These are phyloP conservation scores for Nasonia oneida DNA, from an alignment of 2,888 invertebrate genomes.

Conservation along the genomic window DNA sequence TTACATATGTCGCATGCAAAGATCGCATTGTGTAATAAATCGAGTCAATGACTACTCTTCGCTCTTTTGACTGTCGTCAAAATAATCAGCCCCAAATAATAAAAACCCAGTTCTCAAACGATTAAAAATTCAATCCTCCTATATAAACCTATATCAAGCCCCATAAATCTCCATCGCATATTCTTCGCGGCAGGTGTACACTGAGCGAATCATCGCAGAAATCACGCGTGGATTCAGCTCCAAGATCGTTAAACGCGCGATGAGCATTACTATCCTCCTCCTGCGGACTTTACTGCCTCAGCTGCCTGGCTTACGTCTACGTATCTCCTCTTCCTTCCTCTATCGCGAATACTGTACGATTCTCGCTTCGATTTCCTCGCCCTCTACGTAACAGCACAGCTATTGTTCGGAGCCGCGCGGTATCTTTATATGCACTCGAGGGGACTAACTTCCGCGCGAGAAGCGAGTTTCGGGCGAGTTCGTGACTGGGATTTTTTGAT, in stretches of 20 bases:
- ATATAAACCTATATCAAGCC: no score
- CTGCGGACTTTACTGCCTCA: constrained; percentile 35
- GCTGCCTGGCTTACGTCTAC: constrained; percentile 33
- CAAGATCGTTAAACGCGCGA: constrained; percentile 44
- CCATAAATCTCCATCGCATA: no score
- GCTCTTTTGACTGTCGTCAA: no score
- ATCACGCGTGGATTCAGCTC: not conserved
- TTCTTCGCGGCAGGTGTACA: not conserved
- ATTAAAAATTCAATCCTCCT: no score
- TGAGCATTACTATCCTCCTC: constrained; percentile 28
- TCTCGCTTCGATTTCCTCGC: constrained; percentile 3
- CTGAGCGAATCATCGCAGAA: not conserved
- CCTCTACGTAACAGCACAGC: not conserved
- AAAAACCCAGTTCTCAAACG: no score
- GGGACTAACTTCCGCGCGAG: constrained; percentile 5
- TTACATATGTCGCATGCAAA: no score
- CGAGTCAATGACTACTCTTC: no score
- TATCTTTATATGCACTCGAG: constrained; percentile 23
- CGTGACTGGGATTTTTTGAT: constrained; percentile 40
- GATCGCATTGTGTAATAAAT: no score
- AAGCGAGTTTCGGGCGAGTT: constrained; percentile 9
- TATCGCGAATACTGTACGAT: constrained; percentile 12
- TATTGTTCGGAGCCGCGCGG: not conserved
- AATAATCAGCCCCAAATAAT: no score
- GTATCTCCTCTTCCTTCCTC: not conserved